Conservation (phyloP, 2,888 invertebrate genomes). For the Epinotia brunnichana region DNA sequence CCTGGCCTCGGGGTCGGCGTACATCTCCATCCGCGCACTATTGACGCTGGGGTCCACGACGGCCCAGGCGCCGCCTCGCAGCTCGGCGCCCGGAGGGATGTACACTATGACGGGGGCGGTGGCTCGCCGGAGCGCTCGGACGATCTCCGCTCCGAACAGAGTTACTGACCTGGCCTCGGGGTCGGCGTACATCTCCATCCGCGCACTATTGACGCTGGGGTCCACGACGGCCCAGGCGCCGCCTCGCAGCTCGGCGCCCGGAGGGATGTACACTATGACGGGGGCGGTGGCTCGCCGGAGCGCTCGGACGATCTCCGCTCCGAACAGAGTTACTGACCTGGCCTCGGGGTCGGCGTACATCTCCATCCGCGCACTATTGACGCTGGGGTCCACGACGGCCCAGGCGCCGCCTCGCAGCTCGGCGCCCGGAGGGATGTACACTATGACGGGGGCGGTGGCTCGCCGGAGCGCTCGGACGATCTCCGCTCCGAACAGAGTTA, state of each 20-base stretch:
- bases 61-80: conserved; percentile 99
- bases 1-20: conserved; percentile 95
- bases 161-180: conserved; percentile 87
- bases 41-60: conserved; percentile 99
- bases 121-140: conserved; percentile 89
- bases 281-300: conserved; percentile 97
- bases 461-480: conserved; percentile 87
- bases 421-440: conserved; percentile 98
- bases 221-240: conserved; percentile 99
- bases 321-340: conserved; percentile 70
- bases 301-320: conserved; percentile 75
- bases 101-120: conserved; percentile 98
- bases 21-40: conserved; percentile 98
- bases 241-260: conserved; percentile 97
- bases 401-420: conserved; percentile 99
- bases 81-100: conserved; percentile 97
- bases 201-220: conserved; percentile 92
- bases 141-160: too few relatives aligned
- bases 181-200: conserved; percentile 99
- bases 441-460: conserved; percentile 96
- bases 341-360: conserved; percentile 98
- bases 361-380: conserved; percentile 97
- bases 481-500: too few relatives aligned
- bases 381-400: conserved; percentile 98
- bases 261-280: conserved; percentile 98